Base-by-base conservation (phyloP, 2,113 vertebrate genomes). In the Corythornis madagascariensis region DNA sequence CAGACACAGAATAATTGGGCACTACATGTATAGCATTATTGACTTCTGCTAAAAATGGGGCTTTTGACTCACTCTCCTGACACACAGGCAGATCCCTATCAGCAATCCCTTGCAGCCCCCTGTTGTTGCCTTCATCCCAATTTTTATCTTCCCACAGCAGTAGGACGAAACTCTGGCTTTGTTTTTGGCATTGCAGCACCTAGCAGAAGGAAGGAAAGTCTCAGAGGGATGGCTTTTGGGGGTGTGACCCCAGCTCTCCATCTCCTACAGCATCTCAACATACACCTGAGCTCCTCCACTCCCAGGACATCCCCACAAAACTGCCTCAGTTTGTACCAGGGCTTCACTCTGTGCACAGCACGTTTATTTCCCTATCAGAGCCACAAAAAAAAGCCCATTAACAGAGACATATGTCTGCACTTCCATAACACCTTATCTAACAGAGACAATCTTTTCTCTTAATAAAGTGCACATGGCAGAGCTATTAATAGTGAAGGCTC, bases 341-440 rank as follows among this genome's bases (percentile, higher is more conserved):
- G 26, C 47, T 87, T 83, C 43, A 11, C 28, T 73, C 57, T 4
- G 2, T 80, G 21, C 69, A 50, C 1, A 4, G 64, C 53, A 85
- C 89, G 74, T 61, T 81, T 89, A 70, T 84, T 95, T 93, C 72
- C 84, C 43, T 63, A 69, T 80, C 75, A 91, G 60, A n/a, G 55
- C 50, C 0, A 0, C 78, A 87, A 77, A 86, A 81, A 92, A 92
- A 77, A 89, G 52, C 35, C 69, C 83, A 89, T 96, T 96, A 95
- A 63, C 60, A 81, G 78, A 92, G 79, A 88, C 76, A 59, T 90
- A 64, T 70, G 92, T 90, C 83, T 75, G n/a, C 82, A 64, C 74
- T 73, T 92, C 86, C 81, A 65, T 82, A 83, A 45, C 83, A 88
- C 71, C 89, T 96, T 95, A 93, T 96, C 94, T 95, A 86, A 59